Conservation (phyloP, 2,888 invertebrate genomes). For the Eupithecia inturbata region DNA sequence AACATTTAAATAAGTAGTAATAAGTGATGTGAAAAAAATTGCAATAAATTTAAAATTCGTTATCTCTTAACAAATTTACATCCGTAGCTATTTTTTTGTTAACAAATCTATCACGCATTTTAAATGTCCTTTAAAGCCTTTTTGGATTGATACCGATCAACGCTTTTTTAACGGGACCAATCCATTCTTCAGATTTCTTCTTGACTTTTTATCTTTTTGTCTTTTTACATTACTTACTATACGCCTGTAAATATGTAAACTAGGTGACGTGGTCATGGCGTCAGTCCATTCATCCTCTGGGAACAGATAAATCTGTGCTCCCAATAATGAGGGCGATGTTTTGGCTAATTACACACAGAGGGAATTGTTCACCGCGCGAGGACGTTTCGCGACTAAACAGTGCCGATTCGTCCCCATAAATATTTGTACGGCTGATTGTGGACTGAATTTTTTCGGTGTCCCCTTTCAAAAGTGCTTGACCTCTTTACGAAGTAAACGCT, state of each 20-base stretch:
- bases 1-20: too few species aligned
- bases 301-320: conserved; percentile 29
- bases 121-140: too few species aligned
- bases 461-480: not conserved
- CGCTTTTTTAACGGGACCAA: too few species aligned
- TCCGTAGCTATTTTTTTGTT: too few species aligned
- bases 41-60: too few species aligned
- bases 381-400: conserved; percentile 17
- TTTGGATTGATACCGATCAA: too few species aligned
- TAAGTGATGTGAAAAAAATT: too few species aligned
- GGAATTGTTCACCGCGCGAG: conserved; percentile 1
- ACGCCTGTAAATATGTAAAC: not conserved
- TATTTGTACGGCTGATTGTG: conserved; percentile 25
- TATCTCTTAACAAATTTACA: too few species aligned
- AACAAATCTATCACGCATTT: too few species aligned
- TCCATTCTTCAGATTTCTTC: too few species aligned
- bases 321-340: conserved; percentile 23
- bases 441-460: conserved; percentile 17
- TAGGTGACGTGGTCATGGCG: not conserved
- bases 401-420: conserved; percentile 19
- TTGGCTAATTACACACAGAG: conserved; percentile 29
- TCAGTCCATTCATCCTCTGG: conserved; percentile 1
- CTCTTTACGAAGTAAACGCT: conserved; percentile 17
- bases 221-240: not conserved
- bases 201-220: too few species aligned